Conservation (phyloP, 2,113 vertebrate species). For the Tetrax tetrax region DNA sequence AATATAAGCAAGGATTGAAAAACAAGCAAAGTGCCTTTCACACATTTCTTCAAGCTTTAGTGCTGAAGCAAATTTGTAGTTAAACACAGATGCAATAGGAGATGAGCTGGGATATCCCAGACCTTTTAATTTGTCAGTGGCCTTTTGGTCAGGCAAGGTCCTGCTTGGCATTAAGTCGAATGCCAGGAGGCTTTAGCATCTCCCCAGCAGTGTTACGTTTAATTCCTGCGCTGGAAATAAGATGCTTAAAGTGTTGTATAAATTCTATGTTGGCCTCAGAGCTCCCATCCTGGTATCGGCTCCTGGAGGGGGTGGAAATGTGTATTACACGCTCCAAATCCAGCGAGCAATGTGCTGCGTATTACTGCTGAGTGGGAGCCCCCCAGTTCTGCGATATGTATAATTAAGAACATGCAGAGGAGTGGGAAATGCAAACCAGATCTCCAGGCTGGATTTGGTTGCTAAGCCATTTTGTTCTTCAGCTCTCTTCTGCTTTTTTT, state of each 20-base stretch:
- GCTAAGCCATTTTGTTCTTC: not conserved
- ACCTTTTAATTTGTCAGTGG: not conserved
- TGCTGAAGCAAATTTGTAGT: not conserved
- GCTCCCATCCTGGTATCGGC: not conserved
- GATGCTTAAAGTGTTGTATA: not conserved
- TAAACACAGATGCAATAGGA: not conserved
- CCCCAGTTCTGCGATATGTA: not conserved
- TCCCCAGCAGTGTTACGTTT: not conserved
- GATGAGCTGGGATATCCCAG: not conserved
- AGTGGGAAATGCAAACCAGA: conserved; percentile 31
- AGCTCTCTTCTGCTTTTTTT: not conserved
- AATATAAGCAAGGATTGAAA: not conserved
- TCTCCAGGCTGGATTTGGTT: not conserved
- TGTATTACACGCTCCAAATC: not conserved
- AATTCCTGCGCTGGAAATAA: not conserved
- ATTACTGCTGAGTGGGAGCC: conserved; percentile 1
- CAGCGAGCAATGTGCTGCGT: not conserved
- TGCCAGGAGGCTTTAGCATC: not conserved
- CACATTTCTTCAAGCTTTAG: not conserved
- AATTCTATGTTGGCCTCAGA: not conserved
- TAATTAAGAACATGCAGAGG: conserved; percentile 45
- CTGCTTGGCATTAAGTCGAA: not conserved
- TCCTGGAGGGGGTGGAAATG: not conserved
- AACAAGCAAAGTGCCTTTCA: not conserved
- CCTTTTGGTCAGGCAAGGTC: not conserved